Base-by-base conservation (phyloP, 2,113 vertebrate species). In the Brachypodius melanocephalos region DNA sequence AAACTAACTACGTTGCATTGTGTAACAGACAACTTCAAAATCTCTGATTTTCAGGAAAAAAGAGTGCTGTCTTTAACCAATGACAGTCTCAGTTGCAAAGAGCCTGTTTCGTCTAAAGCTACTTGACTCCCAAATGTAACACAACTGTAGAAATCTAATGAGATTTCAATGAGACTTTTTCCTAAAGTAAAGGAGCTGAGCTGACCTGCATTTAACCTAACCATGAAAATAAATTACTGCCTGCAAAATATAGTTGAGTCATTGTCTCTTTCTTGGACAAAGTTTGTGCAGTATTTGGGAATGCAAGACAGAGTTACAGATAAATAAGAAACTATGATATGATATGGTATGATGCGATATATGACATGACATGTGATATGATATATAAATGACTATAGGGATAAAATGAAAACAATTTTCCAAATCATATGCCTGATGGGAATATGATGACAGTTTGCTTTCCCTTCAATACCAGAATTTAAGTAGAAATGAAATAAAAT, bases 141-240 rank as follows among this genome's bases (percentile, higher is more conserved):
- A 79, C 85, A 90, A 97, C 76, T 95, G 93, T 85, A 93, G 90
- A 91, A 92, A 85, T 95, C 66, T 77, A 80, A 88, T 93, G 89
- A 88, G 51, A 83, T 90, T 86, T 95, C 85, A 88, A 19, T 93
- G 59, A 66, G 49, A 52, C 55, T 72, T 94, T 92, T 76, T 88
- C 74, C 57, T 85, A 79, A 89, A 97, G 54, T 67, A 65, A 62
- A 82, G 72, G 85, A 95, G 9, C 73, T 66, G 80, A 84, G 78
- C 65, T 95, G 65, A 61, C 20, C 85, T 87, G 65, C 18, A 25
- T 90, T 95, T 94, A 91, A 90, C 75, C 58, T 77, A 91, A 90
- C 91, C 55, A 1, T 95, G 87, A 94, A 96, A 96, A 94, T 78
- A 96, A 94, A 91, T 93, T 63, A 95, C 63, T 95, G 85, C 29